Percentiles rank a stretch among this genome's conserved stretches.
Conservation (phyloP, 1,140 invertebrate genomes). For the Oryzaephilus surinamensis region DNA sequence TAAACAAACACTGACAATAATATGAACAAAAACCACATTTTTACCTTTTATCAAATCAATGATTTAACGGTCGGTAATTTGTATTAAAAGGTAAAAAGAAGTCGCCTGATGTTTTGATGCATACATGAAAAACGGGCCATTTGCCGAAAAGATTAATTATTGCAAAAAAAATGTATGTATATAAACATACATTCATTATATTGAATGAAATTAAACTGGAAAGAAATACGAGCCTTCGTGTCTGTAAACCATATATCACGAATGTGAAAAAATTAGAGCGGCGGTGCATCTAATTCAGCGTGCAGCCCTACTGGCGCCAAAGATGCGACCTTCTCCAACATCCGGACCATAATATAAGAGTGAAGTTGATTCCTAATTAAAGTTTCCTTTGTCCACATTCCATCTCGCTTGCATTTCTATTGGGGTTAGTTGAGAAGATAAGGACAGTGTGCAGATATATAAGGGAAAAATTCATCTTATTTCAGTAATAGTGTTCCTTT, state of each 20-base stretch:
- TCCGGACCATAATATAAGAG: constrained; percentile 14
- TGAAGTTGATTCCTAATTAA: too few relatives aligned
- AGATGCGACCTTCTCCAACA: constrained; percentile 18
- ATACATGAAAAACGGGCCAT: too few relatives aligned
- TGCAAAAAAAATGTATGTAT: constrained; percentile 10
- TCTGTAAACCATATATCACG: constrained; percentile 22
- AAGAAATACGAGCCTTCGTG: constrained; percentile 22
- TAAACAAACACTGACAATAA: too few relatives aligned
- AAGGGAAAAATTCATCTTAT: constrained; percentile 1
- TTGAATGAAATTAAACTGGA: constrained; percentile 17
- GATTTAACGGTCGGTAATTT: too few relatives aligned
- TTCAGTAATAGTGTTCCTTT: constrained; percentile 7
- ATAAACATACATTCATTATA: constrained; percentile 20
- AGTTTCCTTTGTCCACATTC: not conserved
- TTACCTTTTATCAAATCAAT: too few relatives aligned
- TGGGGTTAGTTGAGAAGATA: not conserved
- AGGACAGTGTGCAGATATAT: too few relatives aligned
- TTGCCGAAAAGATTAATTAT: too few relatives aligned
- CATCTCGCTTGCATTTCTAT: not conserved
- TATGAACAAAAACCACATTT: too few relatives aligned
- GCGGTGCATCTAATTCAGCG: constrained; percentile 28
- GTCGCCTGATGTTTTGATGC: too few relatives aligned
- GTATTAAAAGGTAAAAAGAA: too few relatives aligned
- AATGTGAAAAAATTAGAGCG: constrained; percentile 16
- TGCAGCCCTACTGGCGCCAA: constrained; percentile 25